Evolutionary conservation across 2,113 vertebrate genomes (phyloP).

Genomic region (Axis porcinus): DNA sequence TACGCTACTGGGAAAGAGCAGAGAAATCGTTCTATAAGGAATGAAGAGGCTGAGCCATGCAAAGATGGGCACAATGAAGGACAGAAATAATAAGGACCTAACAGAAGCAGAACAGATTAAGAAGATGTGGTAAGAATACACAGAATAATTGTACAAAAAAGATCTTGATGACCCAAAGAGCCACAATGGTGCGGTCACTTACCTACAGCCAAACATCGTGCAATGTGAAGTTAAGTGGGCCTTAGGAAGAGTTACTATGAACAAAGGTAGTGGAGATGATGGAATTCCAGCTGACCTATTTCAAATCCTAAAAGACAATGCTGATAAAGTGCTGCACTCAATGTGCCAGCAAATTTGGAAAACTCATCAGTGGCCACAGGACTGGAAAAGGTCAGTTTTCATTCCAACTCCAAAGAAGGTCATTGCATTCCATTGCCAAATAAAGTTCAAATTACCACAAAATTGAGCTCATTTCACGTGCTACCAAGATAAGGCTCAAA

Average conservation of each 20-base stretch:
- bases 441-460: neutral
- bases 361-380: neutral
- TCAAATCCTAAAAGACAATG: neutral
- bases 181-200: neutral
- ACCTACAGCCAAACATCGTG: neutral
- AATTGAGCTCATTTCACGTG: neutral
- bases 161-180: neutral
- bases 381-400: neutral
- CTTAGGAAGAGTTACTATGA: neutral
- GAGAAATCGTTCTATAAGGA: neutral
- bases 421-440: neutral
- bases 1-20: neutral
- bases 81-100: neutral
- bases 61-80: neutral
- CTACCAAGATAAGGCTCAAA: neutral
- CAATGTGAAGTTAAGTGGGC: neutral
- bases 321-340: neutral
- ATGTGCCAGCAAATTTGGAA: neutral
- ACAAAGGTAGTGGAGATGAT: neutral
- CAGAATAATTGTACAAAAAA: neutral
- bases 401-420: neutral
- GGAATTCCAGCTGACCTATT: neutral
- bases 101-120: neutral
- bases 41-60: neutral
- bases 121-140: neutral